A percentile compares a stretch with the other conserved stretches of the same genome.
Conservation (phyloP, 2,888 invertebrate genomes). For the Meiosimyza platycephala region DNA sequence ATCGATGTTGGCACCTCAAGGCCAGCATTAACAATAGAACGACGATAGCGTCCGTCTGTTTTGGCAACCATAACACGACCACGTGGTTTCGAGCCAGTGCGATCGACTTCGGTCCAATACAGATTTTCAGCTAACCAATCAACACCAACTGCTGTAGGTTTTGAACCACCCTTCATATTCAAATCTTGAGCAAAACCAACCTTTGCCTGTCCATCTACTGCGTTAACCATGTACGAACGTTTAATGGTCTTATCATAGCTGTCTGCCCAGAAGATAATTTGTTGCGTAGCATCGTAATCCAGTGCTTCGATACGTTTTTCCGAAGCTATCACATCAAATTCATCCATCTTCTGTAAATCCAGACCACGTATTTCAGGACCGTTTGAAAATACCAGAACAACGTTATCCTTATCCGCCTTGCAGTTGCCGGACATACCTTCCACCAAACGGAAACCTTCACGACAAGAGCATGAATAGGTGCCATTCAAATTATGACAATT, state of each 20-base stretch:
- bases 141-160: slow-evolving; percentile 89
- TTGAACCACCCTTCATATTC: slow-evolving; percentile 83
- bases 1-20: slow-evolving; percentile 90
- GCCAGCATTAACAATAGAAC: slow-evolving; percentile 81
- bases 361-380: slow-evolving; percentile 88
- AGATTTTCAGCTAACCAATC: slow-evolving; percentile 95
- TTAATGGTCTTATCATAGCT: slow-evolving; percentile 90
- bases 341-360: slow-evolving; percentile 75
- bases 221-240: slow-evolving; percentile 89
- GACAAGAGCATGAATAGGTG: slow-evolving; percentile 87
- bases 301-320: slow-evolving; percentile 92
- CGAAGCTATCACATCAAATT: slow-evolving; percentile 80
- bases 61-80: slow-evolving; percentile 89
- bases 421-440: slow-evolving; percentile 87
- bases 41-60: slow-evolving; percentile 88
- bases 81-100: slow-evolving; percentile 78
- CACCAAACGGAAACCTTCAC: slow-evolving; percentile 81
- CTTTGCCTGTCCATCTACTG: slow-evolving; percentile 79
- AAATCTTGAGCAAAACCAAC: slow-evolving; percentile 89
- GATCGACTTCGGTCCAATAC: slow-evolving; percentile 91
- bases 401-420: slow-evolving; percentile 75
- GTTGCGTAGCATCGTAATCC: slow-evolving; percentile 85
- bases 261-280: slow-evolving; percentile 97
- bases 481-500: slow-evolving; percentile 93
- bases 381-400: slow-evolving; percentile 80